Evolutionary conservation across 2,113 vertebrate species (phyloP).

Genomic region (Heterocephalus glaber): DNA sequence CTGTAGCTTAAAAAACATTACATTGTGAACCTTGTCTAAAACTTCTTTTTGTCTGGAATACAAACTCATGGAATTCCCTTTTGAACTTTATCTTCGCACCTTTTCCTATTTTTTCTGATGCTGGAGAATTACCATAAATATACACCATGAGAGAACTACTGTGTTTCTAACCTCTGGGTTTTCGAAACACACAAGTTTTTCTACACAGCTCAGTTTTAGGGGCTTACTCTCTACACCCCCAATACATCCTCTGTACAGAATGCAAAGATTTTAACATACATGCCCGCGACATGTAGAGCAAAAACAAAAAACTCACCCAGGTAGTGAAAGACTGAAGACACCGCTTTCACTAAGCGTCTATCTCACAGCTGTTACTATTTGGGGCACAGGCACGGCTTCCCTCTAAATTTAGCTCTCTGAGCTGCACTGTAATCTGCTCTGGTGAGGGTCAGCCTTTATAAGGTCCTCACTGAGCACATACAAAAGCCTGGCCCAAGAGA

Average conservation of each 20-base stretch:
- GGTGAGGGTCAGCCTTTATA: slow-evolving; percentile 82
- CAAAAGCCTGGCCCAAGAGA: slow-evolving; percentile 19
- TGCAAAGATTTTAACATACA: neutral
- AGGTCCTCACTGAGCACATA: slow-evolving; percentile 64
- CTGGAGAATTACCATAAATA: neutral
- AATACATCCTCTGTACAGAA: neutral
- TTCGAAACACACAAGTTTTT: slow-evolving; percentile 21
- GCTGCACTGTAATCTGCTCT: slow-evolving; percentile 75
- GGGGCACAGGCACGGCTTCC: slow-evolving; percentile 69
- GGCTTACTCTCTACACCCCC: neutral
- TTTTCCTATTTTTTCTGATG: neutral
- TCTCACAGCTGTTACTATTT: slow-evolving; percentile 78
- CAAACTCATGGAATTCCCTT: neutral
- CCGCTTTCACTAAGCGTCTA: slow-evolving; percentile 3
- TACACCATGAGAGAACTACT: neutral
- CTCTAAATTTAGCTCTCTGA: slow-evolving; percentile 85
- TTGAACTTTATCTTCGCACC: neutral
- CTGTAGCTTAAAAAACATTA: neutral
- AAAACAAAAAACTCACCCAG: neutral
- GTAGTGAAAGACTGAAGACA: slow-evolving; percentile 29
- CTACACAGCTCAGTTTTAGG: neutral
- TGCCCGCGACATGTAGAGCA: neutral
- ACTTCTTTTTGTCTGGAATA: neutral
- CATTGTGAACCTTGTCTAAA: neutral
- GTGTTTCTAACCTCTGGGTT: slow-evolving; percentile 17